Evolutionary conservation across 2,888 invertebrate genomes (phyloP), one percentile per base, ranked within the genome.

Genomic region (Ormyrus nitidulus): DNA sequence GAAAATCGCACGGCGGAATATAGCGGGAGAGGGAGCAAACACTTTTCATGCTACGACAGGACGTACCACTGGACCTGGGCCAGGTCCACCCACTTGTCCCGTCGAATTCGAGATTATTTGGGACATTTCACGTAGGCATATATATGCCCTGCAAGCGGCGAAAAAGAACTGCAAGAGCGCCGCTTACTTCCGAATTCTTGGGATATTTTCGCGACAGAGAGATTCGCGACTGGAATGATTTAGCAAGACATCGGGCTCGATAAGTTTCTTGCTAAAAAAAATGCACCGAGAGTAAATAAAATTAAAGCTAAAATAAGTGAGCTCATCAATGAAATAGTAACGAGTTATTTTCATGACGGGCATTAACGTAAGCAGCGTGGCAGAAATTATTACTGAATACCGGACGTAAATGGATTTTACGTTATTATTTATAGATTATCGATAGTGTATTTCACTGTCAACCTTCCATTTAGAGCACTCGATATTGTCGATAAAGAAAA

Each of bases 81-180:
- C 88, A 88, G 88, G 77, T 83, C 86, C 86, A 86, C 88, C 88
- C 85, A 87, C 86, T 87, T 87, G 88, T 87, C 86, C 87, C 84
- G 85, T 86, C 85, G 86, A 87, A 88, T 86, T 86, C 83, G 75
- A 78, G 86, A 87, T 85, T 88, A 88, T 88, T 87, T 86, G 85
- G 86, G 86, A 87, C 86, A 84, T 86, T 85, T 84, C 85, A 83
- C 85, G 83, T 85, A 88, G 87, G 85, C 87, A 83, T 34, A 3
- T 83, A 83, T 82, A 84, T 82, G 77, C 82, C 74, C 84, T 82
- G 6, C 82, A 77, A 83, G 81, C 82, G 79, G 54, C 66, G 56
- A 77, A 65, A 74, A 61, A 75, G 73, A 72, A 34, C 34, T 34
- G 34, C 34, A 5, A 61, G 48, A 19, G 9, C 13, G 77, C 82